These are phyloP conservation scores for Acleris laterana DNA, from an alignment of 2,888 invertebrate species.

Conservation along the genomic window DNA sequence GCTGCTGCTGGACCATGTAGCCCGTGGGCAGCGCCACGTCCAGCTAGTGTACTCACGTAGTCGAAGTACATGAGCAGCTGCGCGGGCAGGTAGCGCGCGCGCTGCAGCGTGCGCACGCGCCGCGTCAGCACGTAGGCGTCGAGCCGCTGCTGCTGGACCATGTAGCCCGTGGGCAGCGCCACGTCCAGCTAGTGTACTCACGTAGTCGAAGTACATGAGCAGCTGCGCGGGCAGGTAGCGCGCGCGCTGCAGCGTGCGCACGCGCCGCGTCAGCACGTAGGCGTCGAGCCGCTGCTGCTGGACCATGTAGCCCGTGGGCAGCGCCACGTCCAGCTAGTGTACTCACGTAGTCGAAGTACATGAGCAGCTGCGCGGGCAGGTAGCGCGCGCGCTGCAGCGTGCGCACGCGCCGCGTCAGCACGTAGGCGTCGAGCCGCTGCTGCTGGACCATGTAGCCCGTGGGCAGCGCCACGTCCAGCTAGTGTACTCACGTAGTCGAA, in stretches of 20 bases:
- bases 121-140: slow-evolving; percentile 93
- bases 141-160: slow-evolving; percentile 94
- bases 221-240: slow-evolving; percentile 92
- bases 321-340: slow-evolving; percentile 89
- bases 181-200: slow-evolving; percentile 91
- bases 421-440: slow-evolving; percentile 93
- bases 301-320: slow-evolving; percentile 96
- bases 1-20: slow-evolving; percentile 95
- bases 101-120: slow-evolving; percentile 90
- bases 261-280: slow-evolving; percentile 91
- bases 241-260: slow-evolving; percentile 93
- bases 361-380: slow-evolving; percentile 91
- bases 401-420: slow-evolving; percentile 89
- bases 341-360: slow-evolving; percentile 97
- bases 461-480: slow-evolving; percentile 93
- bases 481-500: slow-evolving; percentile 94
- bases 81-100: slow-evolving; percentile 91
- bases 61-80: slow-evolving; percentile 97
- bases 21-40: slow-evolving; percentile 95
- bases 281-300: slow-evolving; percentile 95
- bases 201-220: slow-evolving; percentile 96
- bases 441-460: slow-evolving; percentile 97
- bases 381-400: slow-evolving; percentile 94
- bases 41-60: slow-evolving; percentile 90
- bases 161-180: slow-evolving; percentile 95